Base-by-base conservation (phyloP, 2,797 vertebrate genomes). In the Anomalospiza imberbis region DNA sequence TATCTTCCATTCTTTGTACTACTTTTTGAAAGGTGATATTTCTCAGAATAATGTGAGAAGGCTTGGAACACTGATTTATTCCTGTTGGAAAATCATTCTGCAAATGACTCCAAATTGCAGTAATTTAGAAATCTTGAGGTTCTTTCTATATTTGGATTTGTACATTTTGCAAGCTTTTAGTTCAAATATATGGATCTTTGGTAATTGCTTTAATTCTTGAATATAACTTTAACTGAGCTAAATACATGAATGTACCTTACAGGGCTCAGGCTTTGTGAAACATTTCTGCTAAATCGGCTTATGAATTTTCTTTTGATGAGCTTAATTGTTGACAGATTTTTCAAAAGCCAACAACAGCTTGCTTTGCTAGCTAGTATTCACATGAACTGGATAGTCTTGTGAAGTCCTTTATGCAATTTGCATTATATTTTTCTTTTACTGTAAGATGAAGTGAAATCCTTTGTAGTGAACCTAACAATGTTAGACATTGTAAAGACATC, bases 301-400 rank as follows among this genome's bases (percentile, higher is more conserved):
- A 88, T 80, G 85, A 96, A 94, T 95, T 96, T 96, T 63, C 71
- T 91, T 97, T 95, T 95, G 94, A 96, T 96, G 95, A 96, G 88
- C 88, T 93, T 96, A 96, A 94, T 96, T 96, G 92, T 96, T 96
- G 94, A 93, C 96, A 96, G 79, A 95, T 83, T 95, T 97, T 95
- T 96, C 85, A 95, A 96, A 96, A 95, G 77, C 89, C 71, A 93
- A 71, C 92, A 94, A 76, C 92, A 67, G 74, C 74, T 91, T 94
- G 74, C 88, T 93, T 94, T 94, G 34, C 89, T 96, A 89, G 93
- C 88, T 93, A 47, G 90, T 85, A 51, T 96, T 96, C 89, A 87
- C 63, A 82, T 89, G 88, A 87, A 94, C 90, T 85, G 88, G 86
- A 34, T 82, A 91, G 93, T 82, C 84, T 94, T 95, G 72, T 90